Base-by-base conservation (phyloP, 2,888 invertebrate genomes). In the Aproaerema taeniolella region DNA sequence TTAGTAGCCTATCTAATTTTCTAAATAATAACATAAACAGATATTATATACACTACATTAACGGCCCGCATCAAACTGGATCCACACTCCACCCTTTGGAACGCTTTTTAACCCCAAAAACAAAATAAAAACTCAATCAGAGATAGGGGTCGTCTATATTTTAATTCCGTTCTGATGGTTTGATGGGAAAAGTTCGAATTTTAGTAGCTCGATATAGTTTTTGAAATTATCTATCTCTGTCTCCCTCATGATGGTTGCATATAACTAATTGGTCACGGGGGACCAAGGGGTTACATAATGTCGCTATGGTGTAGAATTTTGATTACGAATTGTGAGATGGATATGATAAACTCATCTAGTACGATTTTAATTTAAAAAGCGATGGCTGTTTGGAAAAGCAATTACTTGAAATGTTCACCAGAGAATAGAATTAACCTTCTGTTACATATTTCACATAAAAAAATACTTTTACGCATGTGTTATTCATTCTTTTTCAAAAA, bases 101-200 rank as follows among this genome's bases (percentile, higher is more conserved):
- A 31, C 41, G 46, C 2, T 5, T 3, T 26, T 26, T n/a, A 9
- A 26, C 6, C 2, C 55, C 14, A 13, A 28, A 17, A 16, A 11
- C 30, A 63, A 62, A 57, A 57, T 50, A 5, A 26, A n/a, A 41
- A 49, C 45, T 49, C 38, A 45, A 47, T 50, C 38, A 52, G 58
- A 39, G 57, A 82, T 80, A 77, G 75, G 82, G 81, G 82, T 70
- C 62, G 61, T 50, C 71, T 76, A 66, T 77, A 64, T 74, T 77
- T 78, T 74, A 75, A 79, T 80, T n/a, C 9, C 54, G 53, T 55
- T n/a, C 52, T 54, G 55, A 68, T 58, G 49, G 51, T 54, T 66
- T 70, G 67, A 77, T 81, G 82, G 72, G 82, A 77, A 79, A 76
- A 70, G 65, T 76, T 78, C 51, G 56, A 67, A 65, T 62, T 54